Conservation (phyloP, 35 echinoderm and acorn worm species). For the Apostichopus californicus region DNA sequence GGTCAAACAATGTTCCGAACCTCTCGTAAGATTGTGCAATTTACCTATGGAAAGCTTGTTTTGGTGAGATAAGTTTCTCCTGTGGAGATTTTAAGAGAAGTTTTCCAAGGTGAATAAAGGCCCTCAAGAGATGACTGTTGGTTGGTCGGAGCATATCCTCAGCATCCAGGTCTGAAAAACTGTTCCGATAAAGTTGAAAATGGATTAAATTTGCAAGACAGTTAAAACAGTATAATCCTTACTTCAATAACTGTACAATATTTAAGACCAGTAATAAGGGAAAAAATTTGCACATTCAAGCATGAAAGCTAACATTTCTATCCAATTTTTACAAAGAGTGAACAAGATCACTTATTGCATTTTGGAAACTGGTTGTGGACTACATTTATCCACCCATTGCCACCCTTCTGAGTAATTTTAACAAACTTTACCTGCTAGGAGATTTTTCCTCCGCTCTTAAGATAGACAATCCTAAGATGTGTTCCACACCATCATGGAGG, state of each 20-base stretch:
- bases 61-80: slow-evolving; percentile 72
- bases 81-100: slow-evolving; percentile 70
- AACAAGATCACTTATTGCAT: no score
- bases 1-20: no score
- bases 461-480: slow-evolving; percentile 65
- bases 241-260: no score
- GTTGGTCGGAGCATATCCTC: slow-evolving; percentile 76
- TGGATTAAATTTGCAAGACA: background rate
- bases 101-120: slow-evolving; percentile 75
- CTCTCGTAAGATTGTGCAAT: no score
- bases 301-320: no score
- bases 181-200: background rate
- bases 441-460: slow-evolving; percentile 62
- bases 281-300: no score
- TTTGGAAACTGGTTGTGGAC: no score
- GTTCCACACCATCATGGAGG: slow-evolving; percentile 81
- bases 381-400: no score
- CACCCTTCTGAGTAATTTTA: no score
- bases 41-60: slow-evolving; percentile 83
- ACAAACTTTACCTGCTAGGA: background rate
- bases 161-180: slow-evolving; percentile 42
- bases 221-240: no score
- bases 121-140: slow-evolving; percentile 74
- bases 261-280: no score
- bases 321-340: no score